Base-by-base conservation (phyloP, 2,797 vertebrate species). In the Myotis findleyi region DNA sequence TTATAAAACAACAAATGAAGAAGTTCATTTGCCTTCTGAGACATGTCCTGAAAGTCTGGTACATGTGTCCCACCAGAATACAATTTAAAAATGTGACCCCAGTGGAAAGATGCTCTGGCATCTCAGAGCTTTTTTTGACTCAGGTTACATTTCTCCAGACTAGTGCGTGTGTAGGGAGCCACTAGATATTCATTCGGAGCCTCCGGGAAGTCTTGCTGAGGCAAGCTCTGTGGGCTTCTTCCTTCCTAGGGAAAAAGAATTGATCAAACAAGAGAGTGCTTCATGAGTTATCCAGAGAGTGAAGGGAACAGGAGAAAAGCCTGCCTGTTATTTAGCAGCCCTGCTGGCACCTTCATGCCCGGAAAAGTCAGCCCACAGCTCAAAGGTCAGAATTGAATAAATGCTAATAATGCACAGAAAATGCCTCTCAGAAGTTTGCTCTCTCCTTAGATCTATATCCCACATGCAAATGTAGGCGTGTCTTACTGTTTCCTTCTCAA, bases 371-470 rank as follows among this genome's bases (percentile, higher is more conserved):
- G 53, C 81, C 81, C 11, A 25, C 23, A 55, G 73, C 92, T 91
- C 93, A 96, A 97, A 96, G 95, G 96, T 97, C 93, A 95, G 69
- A 66, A 96, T 14, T 55, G 90, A 97, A 92, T 66, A 96, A 93
- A 95, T 92, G 93, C 66, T 94, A 96, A 95, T 83, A 87, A 17
- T 17, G 7, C 82, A 76, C 81, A 92, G 87, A 93, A 94, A 95
- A 59, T 87, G 55, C 92, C 79, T 84, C 79, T 90, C 82, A 96
- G 94, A 90, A 62, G 25, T 44, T 33, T 79, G n/a, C 83, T 91
- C 66, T 90, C 77, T 47, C 53, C 72, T 93, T 49, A 62, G 81
- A 86, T 95, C 85, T 36, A 12, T 62, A 94, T 77, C 38, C 81
- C 87, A 79, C 95, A 93, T 92, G 84, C 82, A 94, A 91, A 94